These are phyloP conservation scores for Dromaius novaehollandiae DNA, from an alignment of 2,113 vertebrate species.

Conservation along the genomic window DNA sequence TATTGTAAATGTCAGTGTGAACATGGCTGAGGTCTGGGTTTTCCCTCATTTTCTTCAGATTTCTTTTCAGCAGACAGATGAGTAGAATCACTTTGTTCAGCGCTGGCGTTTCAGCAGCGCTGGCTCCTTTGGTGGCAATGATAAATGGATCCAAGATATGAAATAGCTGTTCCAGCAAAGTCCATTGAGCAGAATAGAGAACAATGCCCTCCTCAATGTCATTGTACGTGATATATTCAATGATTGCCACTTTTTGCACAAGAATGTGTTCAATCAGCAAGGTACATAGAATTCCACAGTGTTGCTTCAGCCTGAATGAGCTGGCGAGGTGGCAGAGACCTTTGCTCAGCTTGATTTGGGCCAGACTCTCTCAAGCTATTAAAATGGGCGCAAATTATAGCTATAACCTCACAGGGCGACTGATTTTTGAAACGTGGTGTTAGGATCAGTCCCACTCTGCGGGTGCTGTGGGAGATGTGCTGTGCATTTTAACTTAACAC, in stretches of 20 bases:
- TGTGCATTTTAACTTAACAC: neutral
- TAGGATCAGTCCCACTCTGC: conserved; percentile 7
- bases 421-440: conserved; percentile 17
- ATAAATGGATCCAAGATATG: conserved; percentile 78
- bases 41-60: conserved; percentile 76
- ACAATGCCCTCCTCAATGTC: conserved; percentile 79
- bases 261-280: conserved; percentile 74
- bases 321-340: conserved; percentile 51
- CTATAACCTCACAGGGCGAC: conserved; percentile 12
- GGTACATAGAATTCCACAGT: conserved; percentile 57
- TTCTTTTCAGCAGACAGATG: conserved; percentile 75
- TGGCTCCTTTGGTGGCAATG: conserved; percentile 75
- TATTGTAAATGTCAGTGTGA: conserved; percentile 67
- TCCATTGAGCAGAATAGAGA: conserved; percentile 81
- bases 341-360: conserved; percentile 66
- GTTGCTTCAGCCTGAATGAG: conserved; percentile 61
- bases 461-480: neutral
- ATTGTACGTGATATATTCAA: conserved; percentile 72
- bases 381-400: conserved; percentile 48
- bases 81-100: conserved; percentile 75
- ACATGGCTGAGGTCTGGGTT: conserved; percentile 69
- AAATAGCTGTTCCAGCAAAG: conserved; percentile 80
- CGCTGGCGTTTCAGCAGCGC: conserved; percentile 54
- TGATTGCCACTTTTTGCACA: conserved; percentile 76
- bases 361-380: conserved; percentile 53